phyloP scores from a whole-genome alignment of 2,888 invertebrate genomes.

The Hecatera dysodea region DNA sequence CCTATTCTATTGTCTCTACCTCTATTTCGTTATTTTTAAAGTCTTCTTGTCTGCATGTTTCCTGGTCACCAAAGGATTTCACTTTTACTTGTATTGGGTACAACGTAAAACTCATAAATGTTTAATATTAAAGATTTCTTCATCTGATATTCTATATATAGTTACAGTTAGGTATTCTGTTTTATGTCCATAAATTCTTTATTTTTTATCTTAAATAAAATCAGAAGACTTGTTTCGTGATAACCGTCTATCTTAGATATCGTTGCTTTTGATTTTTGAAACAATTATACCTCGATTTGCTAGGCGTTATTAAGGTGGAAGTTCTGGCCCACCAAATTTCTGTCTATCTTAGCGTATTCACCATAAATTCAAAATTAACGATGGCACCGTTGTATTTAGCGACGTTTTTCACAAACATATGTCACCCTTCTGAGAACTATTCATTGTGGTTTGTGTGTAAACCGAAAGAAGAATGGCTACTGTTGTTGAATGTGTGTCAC shows the following conservation, averaged over 20 bases:
- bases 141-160: neutral
- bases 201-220: conserved; percentile 5
- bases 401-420: conserved; percentile 69
- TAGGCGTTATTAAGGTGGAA: neutral
- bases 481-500: conserved; percentile 56
- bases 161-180: neutral
- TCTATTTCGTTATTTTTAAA: neutral
- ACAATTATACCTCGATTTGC: neutral
- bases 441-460: conserved; percentile 58
- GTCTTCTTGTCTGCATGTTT: neutral
- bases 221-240: conserved; percentile 3
- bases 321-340: too few relatives aligned
- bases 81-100: conserved; percentile 1
- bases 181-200: conserved; percentile 23
- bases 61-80: neutral
- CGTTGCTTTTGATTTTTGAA: neutral
- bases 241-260: conserved; percentile 15
- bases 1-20: neutral
- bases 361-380: conserved; percentile 16
- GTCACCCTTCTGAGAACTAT: conserved; percentile 64
- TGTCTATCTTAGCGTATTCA: neutral
- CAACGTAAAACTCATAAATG: neutral
- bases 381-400: conserved; percentile 37
- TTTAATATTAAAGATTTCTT: conserved; percentile 11
- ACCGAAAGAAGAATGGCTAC: conserved; percentile 60